Percentiles rank a stretch among this genome's conserved stretches.
Evolutionary conservation across 1,140 invertebrate genomes (phyloP).

Genomic region (Solenopsis invicta): DNA sequence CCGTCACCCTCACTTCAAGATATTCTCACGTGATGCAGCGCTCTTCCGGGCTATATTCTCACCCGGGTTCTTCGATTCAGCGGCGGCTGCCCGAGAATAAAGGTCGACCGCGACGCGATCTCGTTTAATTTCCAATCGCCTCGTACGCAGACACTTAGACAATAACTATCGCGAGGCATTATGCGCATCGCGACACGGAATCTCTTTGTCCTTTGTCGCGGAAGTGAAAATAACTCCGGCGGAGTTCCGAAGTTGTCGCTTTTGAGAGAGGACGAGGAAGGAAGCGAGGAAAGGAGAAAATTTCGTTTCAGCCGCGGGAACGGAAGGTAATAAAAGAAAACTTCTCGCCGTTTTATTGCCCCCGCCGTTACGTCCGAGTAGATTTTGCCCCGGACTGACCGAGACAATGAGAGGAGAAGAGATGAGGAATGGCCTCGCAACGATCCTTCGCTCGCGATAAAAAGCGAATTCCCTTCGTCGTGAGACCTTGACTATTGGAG

Average conservation of each 20-base stretch:
- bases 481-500: conserved; percentile 32
- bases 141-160: neutral
- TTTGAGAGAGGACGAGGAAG: neutral
- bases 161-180: conserved; percentile 11
- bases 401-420: conserved; percentile 46
- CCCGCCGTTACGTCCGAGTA: conserved; percentile 50
- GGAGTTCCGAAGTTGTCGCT: neutral
- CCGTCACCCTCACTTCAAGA: neutral
- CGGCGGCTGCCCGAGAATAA: neutral
- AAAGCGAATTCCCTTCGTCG: conserved; percentile 46
- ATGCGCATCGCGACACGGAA: neutral
- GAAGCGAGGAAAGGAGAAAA: neutral
- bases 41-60: conserved; percentile 47
- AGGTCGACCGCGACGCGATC: neutral
- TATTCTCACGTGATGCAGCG: conserved; percentile 23
- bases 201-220: conserved; percentile 16
- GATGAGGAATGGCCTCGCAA: conserved; percentile 38
- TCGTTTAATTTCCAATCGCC: conserved; percentile 21
- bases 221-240: conserved; percentile 20
- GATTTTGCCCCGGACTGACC: conserved; percentile 38
- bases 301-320: conserved; percentile 42
- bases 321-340: conserved; percentile 50
- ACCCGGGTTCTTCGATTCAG: neutral
- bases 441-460: conserved; percentile 34
- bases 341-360: conserved; percentile 52